Evolutionary conservation across 1,140 invertebrate species (phyloP), one percentile per base, ranked within the genome.

Genomic region (Meloidogyne floridensis): DNA sequence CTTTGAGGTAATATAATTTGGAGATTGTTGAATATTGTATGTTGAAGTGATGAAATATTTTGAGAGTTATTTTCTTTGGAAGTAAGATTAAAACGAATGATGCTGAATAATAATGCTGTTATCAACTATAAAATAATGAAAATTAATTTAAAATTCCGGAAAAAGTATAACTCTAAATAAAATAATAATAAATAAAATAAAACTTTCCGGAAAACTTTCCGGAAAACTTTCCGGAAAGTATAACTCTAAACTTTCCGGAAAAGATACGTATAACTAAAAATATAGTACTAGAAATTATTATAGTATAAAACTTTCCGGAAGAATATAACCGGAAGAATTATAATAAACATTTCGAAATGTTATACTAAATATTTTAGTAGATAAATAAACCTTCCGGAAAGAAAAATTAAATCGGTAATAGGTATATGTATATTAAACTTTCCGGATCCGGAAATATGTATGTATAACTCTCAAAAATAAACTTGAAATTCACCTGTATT

Each of bases 31-130:
- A 47, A 47, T 47, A 47, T 47, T 47, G 47, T 47, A 47, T 47
- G 47, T 47, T 65, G 59, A 65, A n/a, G 59, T n/a, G 59, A n/a
- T 65, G n/a, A n/a, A n/a, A 65, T 65, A 65, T 65, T 65, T 65
- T 65, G 47, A 47, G 47, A 47, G 47, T 47, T 47, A 47, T 47
- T n/a, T 65, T 65, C 59, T n/a, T n/a, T n/a, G 15, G 7, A 47
- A 6, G 47, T 47, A 47, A 47, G 4, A 0, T 47, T 47, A 7
- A 15, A 65, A 65, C n/a, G 15, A 65, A 65, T 65, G 7, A 65
- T 65, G 15, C 59, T 18, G 15, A 65, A 18, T 65, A 65, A 3
- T 6, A 65, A 4, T 65, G 5, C 59, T 4, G n/a, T 0, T n/a
- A 65, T n/a, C 5, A 65, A n/a, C 59, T 65, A n/a, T 6, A 65